Evolutionary conservation across 1,140 invertebrate genomes (phyloP).

Genomic region (Lanistes nyassanus): DNA sequence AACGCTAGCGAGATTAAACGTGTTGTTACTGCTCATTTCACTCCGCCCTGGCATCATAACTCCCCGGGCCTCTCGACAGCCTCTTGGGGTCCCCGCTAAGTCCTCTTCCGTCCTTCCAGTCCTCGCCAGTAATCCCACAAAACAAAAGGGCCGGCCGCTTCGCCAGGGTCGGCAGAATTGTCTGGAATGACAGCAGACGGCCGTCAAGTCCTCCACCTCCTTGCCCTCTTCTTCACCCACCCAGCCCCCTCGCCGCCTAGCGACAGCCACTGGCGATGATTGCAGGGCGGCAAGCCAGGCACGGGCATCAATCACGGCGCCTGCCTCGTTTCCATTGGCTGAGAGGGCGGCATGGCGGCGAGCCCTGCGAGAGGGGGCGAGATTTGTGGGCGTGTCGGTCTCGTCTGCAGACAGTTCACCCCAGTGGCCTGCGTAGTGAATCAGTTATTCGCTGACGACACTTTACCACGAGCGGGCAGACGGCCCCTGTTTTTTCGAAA

Average conservation of each 20-base stretch:
- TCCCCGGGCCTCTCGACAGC: too few relatives aligned
- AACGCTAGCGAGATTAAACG: too few relatives aligned
- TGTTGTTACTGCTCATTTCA: too few relatives aligned
- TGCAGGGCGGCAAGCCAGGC: slow-evolving; percentile 1
- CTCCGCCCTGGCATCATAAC: too few relatives aligned
- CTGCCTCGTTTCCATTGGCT: slow-evolving; percentile 15
- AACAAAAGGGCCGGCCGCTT: neutral
- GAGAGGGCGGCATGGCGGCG: slow-evolving; percentile 5
- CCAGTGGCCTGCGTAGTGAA: too few relatives aligned
- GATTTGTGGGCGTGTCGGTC: too few relatives aligned
- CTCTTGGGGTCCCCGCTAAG: neutral
- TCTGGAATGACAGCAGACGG: slow-evolving; percentile 4
- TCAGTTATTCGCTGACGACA: too few relatives aligned
- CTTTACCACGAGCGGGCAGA: too few relatives aligned
- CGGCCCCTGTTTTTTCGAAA: too few relatives aligned
- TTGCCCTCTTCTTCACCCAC: neutral
- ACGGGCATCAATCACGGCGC: slow-evolving; percentile 10
- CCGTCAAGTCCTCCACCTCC: neutral
- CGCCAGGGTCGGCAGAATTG: neutral
- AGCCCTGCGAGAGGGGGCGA: too few relatives aligned
- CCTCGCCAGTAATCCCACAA: slow-evolving; percentile 16
- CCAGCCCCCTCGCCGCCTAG: neutral
- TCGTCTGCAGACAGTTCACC: too few relatives aligned
- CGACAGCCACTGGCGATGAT: neutral
- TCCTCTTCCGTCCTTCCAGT: neutral